Evolutionary conservation across 92 coral and sea anemone species (phyloP), one percentile per base, ranked within the genome.

Genomic region (Phymanthus crucifer): DNA sequence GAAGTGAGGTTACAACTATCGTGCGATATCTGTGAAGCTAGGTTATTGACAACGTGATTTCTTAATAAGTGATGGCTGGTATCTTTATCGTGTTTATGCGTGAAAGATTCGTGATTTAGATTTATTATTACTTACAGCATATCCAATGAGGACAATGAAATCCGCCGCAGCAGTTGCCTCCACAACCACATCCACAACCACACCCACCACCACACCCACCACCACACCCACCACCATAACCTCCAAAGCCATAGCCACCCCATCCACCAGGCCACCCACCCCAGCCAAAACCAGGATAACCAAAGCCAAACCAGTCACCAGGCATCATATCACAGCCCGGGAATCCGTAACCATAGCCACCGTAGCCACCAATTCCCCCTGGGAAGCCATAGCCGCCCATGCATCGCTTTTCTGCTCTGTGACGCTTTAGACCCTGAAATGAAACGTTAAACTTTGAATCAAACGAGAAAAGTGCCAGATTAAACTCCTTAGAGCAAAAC

Each of bases 251-350:
- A 11, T 76, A 74, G 16, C 86, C 79, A 14, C 38, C 17, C 8
- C 80, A 45, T 56, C 76, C 78, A 47, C 77, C 64, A 21, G 52
- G 45, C 6, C 80, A 78, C 38, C 83, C 40, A 3, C 75, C 73
- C 35, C 54, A 70, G 23, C 76, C 88, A 34, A 82, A 54, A 23
- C 75, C 52, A 33, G 45, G 2, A 71, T 70, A 69, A 17, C 68
- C 77, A 72, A 29, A 56, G 16, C 80, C 80, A 14, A 70, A 81
- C 58, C 76, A 70, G n/a, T 67, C 87, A n/a, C 74, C 85, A 57
- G 66, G 54, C 71, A n/a, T n/a, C n/a, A n/a, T n/a, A n/a, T n/a
- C n/a, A n/a, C n/a, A n/a, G n/a, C n/a, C n/a, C n/a, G n/a, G n/a
- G n/a, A n/a, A n/a, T n/a, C n/a, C n/a, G n/a, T n/a, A n/a, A n/a